Evolutionary conservation across 2,113 vertebrate genomes (phyloP), one percentile per base, ranked within the genome.

Genomic region (Ascaphus truei): DNA sequence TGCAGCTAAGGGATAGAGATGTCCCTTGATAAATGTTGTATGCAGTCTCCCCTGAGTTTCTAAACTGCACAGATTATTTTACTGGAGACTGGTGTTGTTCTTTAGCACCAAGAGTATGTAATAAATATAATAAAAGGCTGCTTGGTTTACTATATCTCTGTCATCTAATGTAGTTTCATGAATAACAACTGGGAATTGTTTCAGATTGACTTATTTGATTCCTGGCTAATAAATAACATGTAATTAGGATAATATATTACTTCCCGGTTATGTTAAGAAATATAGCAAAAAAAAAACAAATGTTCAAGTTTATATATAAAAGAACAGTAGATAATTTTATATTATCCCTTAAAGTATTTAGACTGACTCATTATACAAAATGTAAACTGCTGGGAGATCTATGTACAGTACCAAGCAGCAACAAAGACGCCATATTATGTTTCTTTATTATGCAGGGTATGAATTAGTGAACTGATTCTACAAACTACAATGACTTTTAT

Each of bases 171-270:
- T 76, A 77, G 76, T 73, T 84, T 69, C 72, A 74, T 86, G 76
- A 86, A 86, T 86, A 89, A 89, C 84, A 89, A 80, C 20, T 75
- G 79, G 79, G 79, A 90, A 89, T 90, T 87, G 82, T 77, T 77
- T 85, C 81, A 79, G 75, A 89, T 88, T 87, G 73, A 88, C 79
- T 89, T 89, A 85, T 84, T 86, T 88, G 61, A 74, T 88, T 83
- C 43, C 81, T 80, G 78, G 76, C 76, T 83, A 89, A 90, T 89
- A 90, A 91, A 88, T 88, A 88, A 84, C 75, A 74, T 76, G 77
- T 81, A 91, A 91, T 92, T 90, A 85, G 80, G 75, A 76, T 83
- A 91, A 89, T 87, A 81, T 84, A 84, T 85, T 83, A 82, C 84
- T 86, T 88, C 80, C 75, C 79, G 72, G 73, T 84, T 83, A 81